A percentile compares a stretch with the other conserved stretches of the same genome.
phyloP scores from a whole-genome alignment of 2,113 vertebrate genomes.

The Corythoichthys haematopterus region DNA sequence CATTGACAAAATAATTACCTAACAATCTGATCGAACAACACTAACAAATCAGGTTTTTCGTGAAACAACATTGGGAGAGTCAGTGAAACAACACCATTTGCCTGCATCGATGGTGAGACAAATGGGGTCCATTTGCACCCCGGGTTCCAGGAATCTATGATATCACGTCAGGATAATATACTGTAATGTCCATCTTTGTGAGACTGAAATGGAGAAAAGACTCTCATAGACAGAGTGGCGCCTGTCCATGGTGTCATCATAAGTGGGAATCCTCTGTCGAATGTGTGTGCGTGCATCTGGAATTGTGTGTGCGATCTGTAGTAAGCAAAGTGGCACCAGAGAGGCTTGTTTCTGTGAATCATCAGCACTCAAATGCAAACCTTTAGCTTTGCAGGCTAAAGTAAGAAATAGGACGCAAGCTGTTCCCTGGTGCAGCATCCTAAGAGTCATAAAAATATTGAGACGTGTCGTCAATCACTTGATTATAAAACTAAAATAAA shows the following conservation, averaged over 20 bases:
- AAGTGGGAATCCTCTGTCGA: slow-evolving; percentile 59
- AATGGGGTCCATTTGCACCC: slow-evolving; percentile 23
- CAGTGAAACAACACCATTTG: slow-evolving; percentile 35
- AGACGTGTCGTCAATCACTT: not conserved
- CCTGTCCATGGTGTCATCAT: slow-evolving; percentile 60
- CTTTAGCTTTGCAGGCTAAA: not conserved
- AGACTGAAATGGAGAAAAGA: slow-evolving; percentile 36
- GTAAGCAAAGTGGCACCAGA: slow-evolving; percentile 6
- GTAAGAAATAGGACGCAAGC: not conserved
- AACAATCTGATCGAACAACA: slow-evolving; percentile 24
- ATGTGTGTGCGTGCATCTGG: not conserved
- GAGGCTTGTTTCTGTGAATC: not conserved
- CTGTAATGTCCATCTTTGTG: slow-evolving; percentile 46
- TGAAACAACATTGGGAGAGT: slow-evolving; percentile 26
- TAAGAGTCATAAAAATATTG: not conserved
- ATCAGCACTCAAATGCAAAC: not conserved
- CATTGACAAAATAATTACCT: slow-evolving; percentile 19
- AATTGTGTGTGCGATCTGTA: not conserved
- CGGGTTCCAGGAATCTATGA: slow-evolving; percentile 57
- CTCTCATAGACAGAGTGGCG: slow-evolving; percentile 56
- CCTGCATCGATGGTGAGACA: slow-evolving; percentile 1
- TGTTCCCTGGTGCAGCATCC: not conserved
- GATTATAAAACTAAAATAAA: not conserved
- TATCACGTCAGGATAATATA: slow-evolving; percentile 33
- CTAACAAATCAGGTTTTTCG: slow-evolving; percentile 7